These are phyloP conservation scores for Pagetopsis macropterus DNA, from an alignment of 2,797 vertebrate genomes.

Conservation along the genomic window DNA sequence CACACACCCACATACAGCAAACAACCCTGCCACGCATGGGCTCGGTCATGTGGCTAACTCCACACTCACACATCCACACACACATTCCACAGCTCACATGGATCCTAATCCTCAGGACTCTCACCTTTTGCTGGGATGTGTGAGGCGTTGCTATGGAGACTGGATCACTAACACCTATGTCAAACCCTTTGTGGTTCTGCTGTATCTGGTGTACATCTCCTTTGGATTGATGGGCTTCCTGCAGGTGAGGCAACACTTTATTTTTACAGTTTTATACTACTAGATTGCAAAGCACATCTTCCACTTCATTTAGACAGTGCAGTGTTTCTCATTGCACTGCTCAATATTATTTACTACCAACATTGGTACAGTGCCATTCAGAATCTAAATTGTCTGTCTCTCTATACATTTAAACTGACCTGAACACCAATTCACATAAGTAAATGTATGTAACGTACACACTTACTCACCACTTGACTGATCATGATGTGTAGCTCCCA, in stretches of 20 bases:
- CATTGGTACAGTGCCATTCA: not conserved
- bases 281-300: not conserved
- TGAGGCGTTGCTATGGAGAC: slow-evolving; percentile 97
- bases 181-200: slow-evolving; percentile 98
- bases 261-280: not conserved
- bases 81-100: slow-evolving; percentile 74
- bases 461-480: not conserved
- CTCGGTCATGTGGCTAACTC: slow-evolving; percentile 55
- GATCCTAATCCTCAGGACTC: slow-evolving; percentile 92
- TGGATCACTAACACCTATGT: slow-evolving; percentile 99
- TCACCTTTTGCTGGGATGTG: slow-evolving; percentile 95
- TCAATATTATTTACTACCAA: not conserved
- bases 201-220: slow-evolving; percentile 99
- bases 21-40: slow-evolving; percentile 26
- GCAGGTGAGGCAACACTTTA: slow-evolving; percentile 82
- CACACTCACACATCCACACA: slow-evolving; percentile 27
- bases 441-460: not conserved
- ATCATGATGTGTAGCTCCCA: not conserved
- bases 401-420: not conserved
- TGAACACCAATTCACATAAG: not conserved
- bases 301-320: not conserved
- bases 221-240: slow-evolving; percentile 99
- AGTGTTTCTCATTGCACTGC: not conserved
- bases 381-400: not conserved
- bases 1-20: slow-evolving; percentile 23